phyloP scores from a whole-genome alignment of 64 coral and sea anemone species.

The Stichodactyla mertensii region DNA sequence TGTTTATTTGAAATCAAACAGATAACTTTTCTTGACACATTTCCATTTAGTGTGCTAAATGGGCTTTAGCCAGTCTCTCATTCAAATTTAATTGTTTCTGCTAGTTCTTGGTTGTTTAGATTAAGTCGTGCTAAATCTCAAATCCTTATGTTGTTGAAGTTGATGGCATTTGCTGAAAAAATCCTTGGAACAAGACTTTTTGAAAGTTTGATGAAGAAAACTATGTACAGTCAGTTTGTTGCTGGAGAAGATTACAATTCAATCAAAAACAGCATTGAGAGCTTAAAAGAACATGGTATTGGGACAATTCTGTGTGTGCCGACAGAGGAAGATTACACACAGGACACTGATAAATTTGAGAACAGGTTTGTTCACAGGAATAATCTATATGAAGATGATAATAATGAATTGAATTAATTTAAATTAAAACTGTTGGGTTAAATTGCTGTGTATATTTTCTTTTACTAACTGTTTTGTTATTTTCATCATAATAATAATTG shows the following conservation, averaged over 20 bases:
- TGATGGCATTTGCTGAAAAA: slow-evolving; percentile 43
- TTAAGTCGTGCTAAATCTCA: no score
- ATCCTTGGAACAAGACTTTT: slow-evolving; percentile 42
- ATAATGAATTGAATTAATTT: neutral
- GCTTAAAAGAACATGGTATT: slow-evolving; percentile 32
- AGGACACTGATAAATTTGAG: slow-evolving; percentile 28
- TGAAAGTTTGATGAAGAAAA: slow-evolving; percentile 45
- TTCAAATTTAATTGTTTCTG: no score
- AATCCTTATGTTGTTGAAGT: slow-evolving; percentile 17
- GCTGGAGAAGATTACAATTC: slow-evolving; percentile 42
- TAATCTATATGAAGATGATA: neutral
- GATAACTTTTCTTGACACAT: no score
- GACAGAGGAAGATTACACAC: slow-evolving; percentile 50
- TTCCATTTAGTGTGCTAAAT: no score
- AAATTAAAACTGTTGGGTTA: neutral
- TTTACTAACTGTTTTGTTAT: no score
- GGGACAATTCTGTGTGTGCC: slow-evolving; percentile 55
- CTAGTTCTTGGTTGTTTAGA: no score
- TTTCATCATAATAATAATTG: no score
- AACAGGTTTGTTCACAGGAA: slow-evolving; percentile 4
- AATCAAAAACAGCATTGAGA: slow-evolving; percentile 27
- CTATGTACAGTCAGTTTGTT: slow-evolving; percentile 66
- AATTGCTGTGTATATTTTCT: no score
- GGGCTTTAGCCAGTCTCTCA: no score
- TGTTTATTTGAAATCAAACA: no score